These are phyloP conservation scores for Blastobasis adustella DNA, from an alignment of 2,888 invertebrate species.

Conservation along the genomic window DNA sequence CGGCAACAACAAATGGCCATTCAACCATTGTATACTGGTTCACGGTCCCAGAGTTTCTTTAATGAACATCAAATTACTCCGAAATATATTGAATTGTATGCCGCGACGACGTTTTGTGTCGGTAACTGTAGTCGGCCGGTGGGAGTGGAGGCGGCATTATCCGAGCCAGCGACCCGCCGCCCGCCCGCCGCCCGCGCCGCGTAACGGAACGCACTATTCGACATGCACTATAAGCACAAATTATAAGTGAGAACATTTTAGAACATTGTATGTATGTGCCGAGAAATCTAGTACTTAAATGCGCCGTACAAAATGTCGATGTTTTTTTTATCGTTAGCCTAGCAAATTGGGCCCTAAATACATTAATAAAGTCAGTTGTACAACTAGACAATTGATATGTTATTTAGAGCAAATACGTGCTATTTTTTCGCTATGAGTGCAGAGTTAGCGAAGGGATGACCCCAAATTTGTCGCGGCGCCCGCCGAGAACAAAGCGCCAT, in stretches of 20 bases:
- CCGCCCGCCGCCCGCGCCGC: conserved; percentile 55
- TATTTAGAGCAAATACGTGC: background rate
- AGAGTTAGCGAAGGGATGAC: conserved; percentile 46
- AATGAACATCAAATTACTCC: conserved; percentile 74
- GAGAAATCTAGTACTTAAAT: conserved; percentile 34
- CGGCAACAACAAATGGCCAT: conserved; percentile 70
- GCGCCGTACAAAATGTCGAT: conserved; percentile 1
- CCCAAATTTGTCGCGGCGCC: conserved; percentile 62
- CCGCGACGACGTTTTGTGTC: conserved; percentile 66
- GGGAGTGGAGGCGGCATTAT: conserved; percentile 49
- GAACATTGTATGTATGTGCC: conserved; percentile 56
- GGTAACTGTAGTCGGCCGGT: conserved; percentile 53
- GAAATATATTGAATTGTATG: conserved; percentile 73
- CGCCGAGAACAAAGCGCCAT: conserved; percentile 52
- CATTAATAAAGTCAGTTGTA: no score
- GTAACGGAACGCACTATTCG: conserved; percentile 70
- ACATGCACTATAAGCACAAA: conserved; percentile 73
- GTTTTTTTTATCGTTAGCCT: background rate
- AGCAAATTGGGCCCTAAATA: no score
- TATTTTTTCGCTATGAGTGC: background rate
- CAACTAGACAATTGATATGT: no score
- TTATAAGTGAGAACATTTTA: conserved; percentile 73
- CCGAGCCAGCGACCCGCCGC: conserved; percentile 53
- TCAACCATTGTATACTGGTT: conserved; percentile 74
- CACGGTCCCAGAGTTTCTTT: conserved; percentile 73